Conservation (phyloP, 2,888 invertebrate genomes). For the Pammene aurita region DNA sequence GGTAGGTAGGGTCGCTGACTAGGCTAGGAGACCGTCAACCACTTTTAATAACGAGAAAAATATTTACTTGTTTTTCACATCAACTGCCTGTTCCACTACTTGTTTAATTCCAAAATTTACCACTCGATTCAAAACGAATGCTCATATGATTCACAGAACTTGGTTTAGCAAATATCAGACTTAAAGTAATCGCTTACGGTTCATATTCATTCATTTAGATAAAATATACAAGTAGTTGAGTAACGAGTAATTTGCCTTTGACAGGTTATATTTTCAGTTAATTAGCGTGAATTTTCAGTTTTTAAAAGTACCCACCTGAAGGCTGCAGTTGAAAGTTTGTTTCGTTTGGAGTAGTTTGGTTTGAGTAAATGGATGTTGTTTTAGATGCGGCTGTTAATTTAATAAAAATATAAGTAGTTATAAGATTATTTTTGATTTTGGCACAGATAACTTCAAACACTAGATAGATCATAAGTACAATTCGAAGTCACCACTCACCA, state of each 20-base stretch:
- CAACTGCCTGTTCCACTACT: no score
- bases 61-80: no score
- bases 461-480: no score
- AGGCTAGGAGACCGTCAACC: no score
- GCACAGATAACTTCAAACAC: no score
- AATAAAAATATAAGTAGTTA: neutral
- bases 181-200: neutral
- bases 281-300: constrained; percentile 57
- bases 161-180: neutral
- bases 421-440: neutral
- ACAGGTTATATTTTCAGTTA: constrained; percentile 66
- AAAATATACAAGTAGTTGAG: neutral
- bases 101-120: no score
- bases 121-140: neutral
- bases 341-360: constrained; percentile 22
- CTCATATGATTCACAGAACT: neutral
- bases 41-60: no score
- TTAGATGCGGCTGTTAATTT: constrained; percentile 8
- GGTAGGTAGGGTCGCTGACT: no score
- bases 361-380: constrained; percentile 15
- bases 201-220: neutral
- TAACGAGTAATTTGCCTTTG: constrained; percentile 51
- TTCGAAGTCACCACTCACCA: no score
- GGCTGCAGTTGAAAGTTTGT: constrained; percentile 35
- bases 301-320: constrained; percentile 42